These are phyloP conservation scores for Gryllus longicercus DNA, from an alignment of 2,888 invertebrate species.

Conservation along the genomic window DNA sequence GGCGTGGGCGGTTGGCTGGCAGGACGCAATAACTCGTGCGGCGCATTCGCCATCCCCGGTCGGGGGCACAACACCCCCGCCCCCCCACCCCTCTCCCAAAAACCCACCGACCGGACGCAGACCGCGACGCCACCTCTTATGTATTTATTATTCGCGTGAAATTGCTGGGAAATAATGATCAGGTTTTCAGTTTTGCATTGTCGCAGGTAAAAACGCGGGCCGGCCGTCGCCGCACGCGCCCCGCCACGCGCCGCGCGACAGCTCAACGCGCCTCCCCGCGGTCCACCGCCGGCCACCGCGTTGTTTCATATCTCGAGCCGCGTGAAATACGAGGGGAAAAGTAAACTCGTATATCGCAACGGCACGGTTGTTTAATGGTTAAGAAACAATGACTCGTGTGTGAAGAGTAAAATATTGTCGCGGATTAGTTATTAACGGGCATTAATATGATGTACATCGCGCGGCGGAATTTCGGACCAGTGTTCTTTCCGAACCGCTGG, in stretches of 20 bases:
- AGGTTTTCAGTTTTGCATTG: constrained; percentile 7
- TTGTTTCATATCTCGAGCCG: constrained; percentile 4
- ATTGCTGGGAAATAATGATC: constrained; percentile 11
- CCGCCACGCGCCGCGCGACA: background rate
- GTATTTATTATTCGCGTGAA: constrained; percentile 8
- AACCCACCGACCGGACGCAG: background rate
- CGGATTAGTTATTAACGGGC: constrained; percentile 17
- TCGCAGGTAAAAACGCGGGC: background rate
- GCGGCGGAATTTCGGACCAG: constrained; percentile 17
- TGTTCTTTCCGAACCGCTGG: constrained; percentile 17
- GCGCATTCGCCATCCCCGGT: background rate
- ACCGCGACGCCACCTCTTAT: background rate
- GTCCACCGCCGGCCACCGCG: background rate
- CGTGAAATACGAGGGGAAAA: constrained; percentile 17
- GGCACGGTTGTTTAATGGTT: constrained; percentile 17
- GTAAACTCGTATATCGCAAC: constrained; percentile 3
- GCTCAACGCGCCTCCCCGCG: background rate
- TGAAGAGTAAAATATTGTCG: constrained; percentile 5
- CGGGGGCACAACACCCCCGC: too few species aligned
- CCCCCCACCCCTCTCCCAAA: too few species aligned
- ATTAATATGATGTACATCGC: constrained; percentile 17
- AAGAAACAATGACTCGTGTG: constrained; percentile 9
- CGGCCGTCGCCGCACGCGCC: background rate
- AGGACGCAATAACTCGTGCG: background rate
- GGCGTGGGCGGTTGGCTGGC: background rate